phyloP scores from a whole-genome alignment of 1,140 invertebrate species.

The Prorops nasuta region DNA sequence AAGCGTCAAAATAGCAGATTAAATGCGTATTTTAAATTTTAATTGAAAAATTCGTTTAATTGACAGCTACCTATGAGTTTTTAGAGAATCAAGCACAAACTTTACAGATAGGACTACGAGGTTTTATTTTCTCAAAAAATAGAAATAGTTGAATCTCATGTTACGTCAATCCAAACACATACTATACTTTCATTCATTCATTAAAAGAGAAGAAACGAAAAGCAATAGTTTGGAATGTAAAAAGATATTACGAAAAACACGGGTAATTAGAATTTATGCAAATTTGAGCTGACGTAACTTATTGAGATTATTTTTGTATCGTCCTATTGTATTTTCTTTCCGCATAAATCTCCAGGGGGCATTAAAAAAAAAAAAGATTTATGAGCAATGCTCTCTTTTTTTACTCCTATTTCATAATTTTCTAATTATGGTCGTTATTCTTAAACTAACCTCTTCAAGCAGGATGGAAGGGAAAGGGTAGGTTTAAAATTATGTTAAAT shows the following conservation, averaged over 20 bases:
- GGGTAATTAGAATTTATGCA: too few relatives aligned
- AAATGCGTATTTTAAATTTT: too few relatives aligned
- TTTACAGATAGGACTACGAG: conserved; percentile 17
- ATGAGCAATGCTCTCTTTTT: too few relatives aligned
- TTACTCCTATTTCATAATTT: conserved; percentile 14
- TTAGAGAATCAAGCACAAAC: conserved; percentile 25
- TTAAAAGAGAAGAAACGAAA: too few relatives aligned
- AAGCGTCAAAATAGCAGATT: too few relatives aligned
- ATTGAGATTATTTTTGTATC: conserved; percentile 9
- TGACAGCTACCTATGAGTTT: too few relatives aligned
- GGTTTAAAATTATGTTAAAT: conserved; percentile 35
- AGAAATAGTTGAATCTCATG: conserved; percentile 1
- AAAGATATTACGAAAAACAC: too few relatives aligned
- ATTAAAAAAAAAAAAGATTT: conserved; percentile 10
- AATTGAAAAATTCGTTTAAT: too few relatives aligned
- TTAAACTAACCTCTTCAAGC: conserved; percentile 39
- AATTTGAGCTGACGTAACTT: conserved; percentile 19
- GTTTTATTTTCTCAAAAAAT: conserved; percentile 11
- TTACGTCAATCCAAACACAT: conserved; percentile 19
- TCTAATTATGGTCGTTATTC: too few relatives aligned
- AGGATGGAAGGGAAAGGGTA: conserved; percentile 40
- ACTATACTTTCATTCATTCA: too few relatives aligned
- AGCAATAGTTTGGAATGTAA: too few relatives aligned
- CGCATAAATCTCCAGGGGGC: conserved; percentile 33
- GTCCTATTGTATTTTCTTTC: conserved; percentile 44